Percentiles rank a stretch among this genome's conserved stretches.
These are phyloP conservation scores for Diceros bicornis DNA, from an alignment of 2,797 vertebrate genomes.

Conservation along the genomic window DNA sequence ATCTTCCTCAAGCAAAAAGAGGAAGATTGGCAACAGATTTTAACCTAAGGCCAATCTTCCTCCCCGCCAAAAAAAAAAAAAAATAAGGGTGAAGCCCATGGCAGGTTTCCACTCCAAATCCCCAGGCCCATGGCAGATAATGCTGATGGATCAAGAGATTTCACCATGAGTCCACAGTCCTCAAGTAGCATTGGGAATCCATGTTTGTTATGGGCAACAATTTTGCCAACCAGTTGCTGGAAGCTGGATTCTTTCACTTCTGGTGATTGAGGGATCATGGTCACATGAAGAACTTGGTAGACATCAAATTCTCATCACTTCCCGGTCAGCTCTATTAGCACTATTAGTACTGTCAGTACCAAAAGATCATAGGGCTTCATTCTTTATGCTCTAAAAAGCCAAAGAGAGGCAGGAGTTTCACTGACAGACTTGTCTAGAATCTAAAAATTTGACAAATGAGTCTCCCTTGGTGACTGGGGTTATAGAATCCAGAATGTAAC, in stretches of 20 bases:
- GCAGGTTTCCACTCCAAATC: neutral
- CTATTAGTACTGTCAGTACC: neutral
- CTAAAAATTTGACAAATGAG: neutral
- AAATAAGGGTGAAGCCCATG: neutral
- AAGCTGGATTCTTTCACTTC: neutral
- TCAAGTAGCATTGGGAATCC: neutral
- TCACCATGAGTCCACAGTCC: neutral
- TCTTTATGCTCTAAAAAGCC: neutral
- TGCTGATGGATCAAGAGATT: neutral
- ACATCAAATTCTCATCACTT: neutral
- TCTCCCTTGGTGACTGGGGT: neutral
- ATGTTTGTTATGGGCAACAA: neutral
- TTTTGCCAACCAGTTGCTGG: neutral
- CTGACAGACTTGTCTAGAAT: conserved; percentile 2
- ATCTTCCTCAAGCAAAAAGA: too few relatives aligned
- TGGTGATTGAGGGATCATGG: neutral
- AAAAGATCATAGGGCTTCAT: neutral
- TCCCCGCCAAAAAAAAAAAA: too few relatives aligned
- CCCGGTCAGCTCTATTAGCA: fast-evolving
- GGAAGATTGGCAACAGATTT: too few relatives aligned
- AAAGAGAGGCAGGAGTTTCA: neutral
- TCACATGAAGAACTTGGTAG: neutral
- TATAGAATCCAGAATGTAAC: neutral
- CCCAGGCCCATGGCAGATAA: neutral
- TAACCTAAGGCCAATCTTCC: too few relatives aligned